Percentiles rank a stretch among this genome's conserved stretches.
Evolutionary conservation across 1,140 invertebrate genomes (phyloP).

Genomic region (Uloborus diversus): DNA sequence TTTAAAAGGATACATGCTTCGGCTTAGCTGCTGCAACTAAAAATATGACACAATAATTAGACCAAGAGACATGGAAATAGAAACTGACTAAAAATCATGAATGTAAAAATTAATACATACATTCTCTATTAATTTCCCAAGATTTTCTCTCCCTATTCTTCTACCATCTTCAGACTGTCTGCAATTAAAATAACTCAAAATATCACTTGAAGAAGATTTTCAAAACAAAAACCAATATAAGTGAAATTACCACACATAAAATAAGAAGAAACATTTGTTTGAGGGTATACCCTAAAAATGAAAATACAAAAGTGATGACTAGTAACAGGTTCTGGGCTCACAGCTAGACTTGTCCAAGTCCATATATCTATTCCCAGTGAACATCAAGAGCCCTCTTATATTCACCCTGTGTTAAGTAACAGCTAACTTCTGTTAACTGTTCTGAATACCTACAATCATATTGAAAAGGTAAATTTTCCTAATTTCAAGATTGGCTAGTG

Average conservation of each 20-base stretch:
- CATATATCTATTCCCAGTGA: no score
- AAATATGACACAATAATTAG: background rate
- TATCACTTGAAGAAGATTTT: background rate
- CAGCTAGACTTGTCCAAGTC: no score
- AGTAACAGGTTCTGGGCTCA: background rate
- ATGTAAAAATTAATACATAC: slow-evolving; percentile 14
- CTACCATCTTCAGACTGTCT: slow-evolving; percentile 51
- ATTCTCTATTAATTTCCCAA: slow-evolving; percentile 58
- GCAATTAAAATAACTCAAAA: background rate
- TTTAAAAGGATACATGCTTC: slow-evolving; percentile 41
- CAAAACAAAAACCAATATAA: background rate
- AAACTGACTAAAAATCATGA: background rate
- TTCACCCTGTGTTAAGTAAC: no score
- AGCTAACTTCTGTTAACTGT: no score
- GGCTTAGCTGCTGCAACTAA: slow-evolving; percentile 40
- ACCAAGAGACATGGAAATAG: background rate
- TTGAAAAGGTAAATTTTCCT: no score
- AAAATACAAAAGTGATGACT: no score
- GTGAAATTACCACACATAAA: background rate
- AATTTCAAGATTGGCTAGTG: no score
- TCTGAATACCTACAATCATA: no score
- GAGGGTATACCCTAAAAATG: background rate
- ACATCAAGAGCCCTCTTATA: no score
- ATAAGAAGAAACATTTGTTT: background rate
- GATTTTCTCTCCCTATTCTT: slow-evolving; percentile 57